Evolutionary conservation across 2,113 vertebrate genomes (phyloP), one percentile per base, ranked within the genome.

Genomic region (Lampris incognitus): DNA sequence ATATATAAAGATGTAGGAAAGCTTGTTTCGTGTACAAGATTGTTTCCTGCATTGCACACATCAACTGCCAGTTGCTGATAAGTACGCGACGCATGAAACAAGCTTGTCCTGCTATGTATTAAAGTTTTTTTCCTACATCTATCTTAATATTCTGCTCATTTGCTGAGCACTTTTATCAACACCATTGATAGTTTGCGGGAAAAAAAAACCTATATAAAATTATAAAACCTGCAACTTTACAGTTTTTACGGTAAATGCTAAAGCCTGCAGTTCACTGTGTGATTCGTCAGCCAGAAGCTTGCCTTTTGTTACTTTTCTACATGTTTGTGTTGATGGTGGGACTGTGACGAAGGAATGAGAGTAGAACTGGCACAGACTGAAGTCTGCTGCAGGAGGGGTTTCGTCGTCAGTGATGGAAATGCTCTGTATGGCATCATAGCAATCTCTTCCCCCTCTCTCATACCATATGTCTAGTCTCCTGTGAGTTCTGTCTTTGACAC

Each of bases 391-490:
- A 40, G 58, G 24, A 24, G 24, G 24, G 46, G 64, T 49, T 58
- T 11, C 24, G 74, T 68, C 62, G 72, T 76, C 49, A 70, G 37
- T 57, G 49, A 56, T 60, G 36, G 66, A 68, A 44, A 66, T 11
- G 2, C 57, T 44, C 57, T 82, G 76, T 77, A 78, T 85, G 80
- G 66, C 64, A 80, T 74, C 40, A 48, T 57, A 10, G 67, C 78
- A 65, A 78, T 74, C 60, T 41, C 5, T 36, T 59, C 46, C 24
- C 66, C 59, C 6, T 82, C 56, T 57, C 54, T 79, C 37, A 49
- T 51, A 58, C 79, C 70, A 78, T 59, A 73, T 80, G 69, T 76
- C 48, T 57, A 63, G 37, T 73, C 55, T 58, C 36, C 3, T 44
- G 49, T 38, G 36, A 51, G 46, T 37, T 7, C 57, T 8, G 49